These are phyloP conservation scores for Andrena flavipes DNA, from an alignment of 2,888 invertebrate genomes.

Conservation along the genomic window DNA sequence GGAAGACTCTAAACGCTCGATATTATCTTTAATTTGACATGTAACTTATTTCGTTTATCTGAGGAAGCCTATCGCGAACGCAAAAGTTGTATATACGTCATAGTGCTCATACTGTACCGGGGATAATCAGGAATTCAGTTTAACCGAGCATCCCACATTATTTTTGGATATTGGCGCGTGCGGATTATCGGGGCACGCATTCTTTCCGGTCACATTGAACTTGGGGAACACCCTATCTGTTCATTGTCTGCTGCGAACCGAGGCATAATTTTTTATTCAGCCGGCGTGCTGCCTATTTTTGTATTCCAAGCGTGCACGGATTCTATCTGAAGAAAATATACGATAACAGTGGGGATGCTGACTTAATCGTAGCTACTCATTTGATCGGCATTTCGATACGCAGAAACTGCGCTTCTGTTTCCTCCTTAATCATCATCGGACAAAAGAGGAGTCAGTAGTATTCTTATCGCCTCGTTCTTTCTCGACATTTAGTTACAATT, in stretches of 20 bases:
- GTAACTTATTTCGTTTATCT: background rate
- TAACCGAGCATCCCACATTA: background rate
- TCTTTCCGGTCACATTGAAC: slow-evolving; percentile 45
- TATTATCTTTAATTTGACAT: background rate
- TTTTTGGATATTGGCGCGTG: background rate
- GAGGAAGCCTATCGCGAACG: background rate
- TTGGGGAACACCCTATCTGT: slow-evolving; percentile 50
- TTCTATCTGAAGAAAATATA: slow-evolving; percentile 36
- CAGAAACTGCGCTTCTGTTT: slow-evolving; percentile 18
- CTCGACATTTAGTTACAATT: background rate
- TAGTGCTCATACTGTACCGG: background rate
- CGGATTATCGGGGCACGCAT: background rate
- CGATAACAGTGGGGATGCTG: slow-evolving; percentile 17
- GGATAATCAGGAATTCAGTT: slow-evolving; percentile 5
- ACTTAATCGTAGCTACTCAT: slow-evolving; percentile 50
- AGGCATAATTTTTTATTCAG: slow-evolving; percentile 45
- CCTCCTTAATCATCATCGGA: background rate
- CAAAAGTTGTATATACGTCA: background rate
- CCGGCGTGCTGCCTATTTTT: slow-evolving; percentile 22
- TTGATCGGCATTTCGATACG: slow-evolving; percentile 22
- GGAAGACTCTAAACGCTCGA: background rate
- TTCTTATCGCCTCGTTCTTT: background rate
- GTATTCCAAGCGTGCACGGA: slow-evolving; percentile 52
- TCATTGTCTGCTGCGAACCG: slow-evolving; percentile 25
- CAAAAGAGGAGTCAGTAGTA: background rate